These are phyloP conservation scores for Lysandra coridon DNA, from an alignment of 2,888 invertebrate species.

Conservation along the genomic window DNA sequence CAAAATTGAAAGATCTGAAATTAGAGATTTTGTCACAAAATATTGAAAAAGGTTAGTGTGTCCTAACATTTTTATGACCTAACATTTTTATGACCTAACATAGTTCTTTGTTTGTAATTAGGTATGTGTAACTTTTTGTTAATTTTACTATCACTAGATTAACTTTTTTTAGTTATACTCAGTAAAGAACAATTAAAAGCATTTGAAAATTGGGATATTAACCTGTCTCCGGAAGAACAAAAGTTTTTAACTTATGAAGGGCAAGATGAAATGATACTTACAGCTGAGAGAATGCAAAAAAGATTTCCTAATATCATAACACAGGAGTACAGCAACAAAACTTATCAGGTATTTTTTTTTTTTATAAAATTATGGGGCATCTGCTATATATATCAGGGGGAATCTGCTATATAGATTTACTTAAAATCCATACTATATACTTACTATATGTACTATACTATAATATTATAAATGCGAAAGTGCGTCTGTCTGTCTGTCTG, in stretches of 20 bases:
- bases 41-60: conserved; percentile 70
- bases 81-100: no score
- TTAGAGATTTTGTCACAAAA: conserved; percentile 77
- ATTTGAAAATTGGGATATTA: conserved; percentile 82
- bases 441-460: no score
- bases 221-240: conserved; percentile 73
- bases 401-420: no score
- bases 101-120: no score
- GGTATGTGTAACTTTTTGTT: no score
- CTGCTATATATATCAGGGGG: no score
- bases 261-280: conserved; percentile 85
- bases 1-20: conserved; percentile 75
- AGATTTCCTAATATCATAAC: conserved; percentile 84
- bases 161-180: conserved; percentile 57
- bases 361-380: conserved; percentile 43
- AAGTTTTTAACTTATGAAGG: conserved; percentile 87
- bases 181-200: conserved; percentile 60
- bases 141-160: no score
- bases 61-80: no score
- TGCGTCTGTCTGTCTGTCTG: no score
- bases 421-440: no score
- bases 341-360: conserved; percentile 74
- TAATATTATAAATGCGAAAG: no score
- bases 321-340: conserved; percentile 80
- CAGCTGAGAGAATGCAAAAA: conserved; percentile 87